Evolutionary conservation across 2,113 vertebrate species (phyloP).

Genomic region (Gymnocephalus cernua): DNA sequence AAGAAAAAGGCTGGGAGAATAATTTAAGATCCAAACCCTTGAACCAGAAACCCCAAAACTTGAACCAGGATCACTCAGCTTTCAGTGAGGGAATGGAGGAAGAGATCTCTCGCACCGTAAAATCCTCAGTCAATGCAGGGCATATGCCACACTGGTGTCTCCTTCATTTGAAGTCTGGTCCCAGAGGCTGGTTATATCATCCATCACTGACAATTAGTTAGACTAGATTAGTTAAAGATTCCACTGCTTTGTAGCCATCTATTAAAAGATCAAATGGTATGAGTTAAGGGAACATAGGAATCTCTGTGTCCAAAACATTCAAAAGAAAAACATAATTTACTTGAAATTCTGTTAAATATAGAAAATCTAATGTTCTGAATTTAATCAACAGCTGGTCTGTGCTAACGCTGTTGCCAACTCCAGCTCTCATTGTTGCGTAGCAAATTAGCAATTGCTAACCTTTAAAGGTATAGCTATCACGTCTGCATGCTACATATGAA

Average conservation of each 20-base stretch:
- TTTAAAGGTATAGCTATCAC: background rate
- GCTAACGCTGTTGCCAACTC: too few relatives aligned
- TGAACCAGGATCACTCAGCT: background rate
- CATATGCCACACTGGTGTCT: constrained; percentile 61
- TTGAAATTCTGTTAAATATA: background rate
- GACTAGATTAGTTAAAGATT: constrained; percentile 4
- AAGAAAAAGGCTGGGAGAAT: too few relatives aligned
- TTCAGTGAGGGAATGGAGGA: background rate
- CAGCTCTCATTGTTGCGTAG: background rate
- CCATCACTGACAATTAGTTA: constrained; percentile 59
- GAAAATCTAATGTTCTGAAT: background rate
- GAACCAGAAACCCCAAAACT: too few relatives aligned
- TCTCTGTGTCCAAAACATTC: constrained; percentile 9
- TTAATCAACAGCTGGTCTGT: too few relatives aligned
- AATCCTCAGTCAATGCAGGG: constrained; percentile 69
- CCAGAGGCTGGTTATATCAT: constrained; percentile 59
- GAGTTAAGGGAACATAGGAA: background rate
- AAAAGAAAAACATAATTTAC: background rate
- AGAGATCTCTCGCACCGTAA: constrained; percentile 58
- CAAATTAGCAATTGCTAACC: background rate
- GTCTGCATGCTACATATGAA: background rate
- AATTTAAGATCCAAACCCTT: too few relatives aligned
- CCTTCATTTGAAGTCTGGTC: constrained; percentile 53
- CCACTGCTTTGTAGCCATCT: background rate
- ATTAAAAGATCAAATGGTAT: background rate